Percentiles rank a stretch among this genome's conserved stretches.
Conservation (phyloP, 2,113 vertebrate genomes). For the Mesocricetus auratus region DNA sequence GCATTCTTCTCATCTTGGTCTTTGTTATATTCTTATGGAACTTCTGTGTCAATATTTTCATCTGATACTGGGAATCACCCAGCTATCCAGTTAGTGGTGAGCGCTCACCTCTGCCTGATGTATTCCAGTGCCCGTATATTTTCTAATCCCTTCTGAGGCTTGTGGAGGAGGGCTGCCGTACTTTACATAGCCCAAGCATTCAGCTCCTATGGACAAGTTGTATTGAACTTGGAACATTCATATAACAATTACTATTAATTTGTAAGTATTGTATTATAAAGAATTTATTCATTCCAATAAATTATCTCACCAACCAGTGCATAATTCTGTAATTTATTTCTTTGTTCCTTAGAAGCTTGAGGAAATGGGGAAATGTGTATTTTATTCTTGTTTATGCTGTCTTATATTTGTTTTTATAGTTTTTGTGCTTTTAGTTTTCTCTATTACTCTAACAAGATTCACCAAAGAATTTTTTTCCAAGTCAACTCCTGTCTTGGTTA, state of each 20-base stretch:
- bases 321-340: neutral
- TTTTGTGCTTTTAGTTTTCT: neutral
- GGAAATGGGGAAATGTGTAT: neutral
- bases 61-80: neutral
- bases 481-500: neutral
- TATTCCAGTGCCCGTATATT: rapidly evolving
- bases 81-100: rapidly evolving
- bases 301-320: neutral
- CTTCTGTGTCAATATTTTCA: too few relatives aligned
- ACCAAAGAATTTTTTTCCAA: neutral
- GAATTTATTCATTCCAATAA: neutral
- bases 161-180: rapidly evolving
- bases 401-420: neutral
- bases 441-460: neutral
- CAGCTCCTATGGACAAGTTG: too few relatives aligned
- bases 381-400: neutral
- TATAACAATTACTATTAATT: neutral
- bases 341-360: neutral
- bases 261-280: neutral
- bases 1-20: neutral
- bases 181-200: rapidly evolving
- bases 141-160: too few relatives aligned
- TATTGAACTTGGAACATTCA: neutral
- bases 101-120: rapidly evolving
- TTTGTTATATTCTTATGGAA: neutral